Conservation (phyloP, 2,888 invertebrate species). For the Melanotus villosus region DNA sequence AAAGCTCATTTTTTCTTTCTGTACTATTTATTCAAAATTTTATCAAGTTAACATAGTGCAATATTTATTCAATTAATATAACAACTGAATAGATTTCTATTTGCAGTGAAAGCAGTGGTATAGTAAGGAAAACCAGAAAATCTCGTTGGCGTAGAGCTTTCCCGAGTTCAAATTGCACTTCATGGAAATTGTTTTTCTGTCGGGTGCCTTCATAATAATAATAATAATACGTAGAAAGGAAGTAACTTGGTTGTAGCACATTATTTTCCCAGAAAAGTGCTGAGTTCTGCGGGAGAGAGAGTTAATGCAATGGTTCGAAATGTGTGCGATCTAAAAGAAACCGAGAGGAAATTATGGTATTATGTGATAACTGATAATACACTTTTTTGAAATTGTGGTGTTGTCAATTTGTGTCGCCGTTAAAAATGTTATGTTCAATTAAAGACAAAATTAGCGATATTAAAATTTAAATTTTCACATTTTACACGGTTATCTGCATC, state of each 20-base stretch:
- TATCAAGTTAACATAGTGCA: too few relatives aligned
- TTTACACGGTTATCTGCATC: slow-evolving; percentile 42
- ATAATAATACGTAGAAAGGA: too few relatives aligned
- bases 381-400: slow-evolving; percentile 13
- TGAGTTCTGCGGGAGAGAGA: background rate
- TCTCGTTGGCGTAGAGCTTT: too few relatives aligned
- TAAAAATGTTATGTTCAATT: slow-evolving; percentile 38
- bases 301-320: background rate
- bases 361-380: slow-evolving; percentile 16
- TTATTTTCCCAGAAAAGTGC: background rate
- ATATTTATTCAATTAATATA: too few relatives aligned
- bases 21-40: too few relatives aligned
- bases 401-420: slow-evolving; percentile 31
- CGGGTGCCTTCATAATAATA: too few relatives aligned
- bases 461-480: slow-evolving; percentile 45
- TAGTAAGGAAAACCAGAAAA: too few relatives aligned
- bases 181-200: too few relatives aligned
- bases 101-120: too few relatives aligned
- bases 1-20: too few relatives aligned
- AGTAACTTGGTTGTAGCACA: background rate
- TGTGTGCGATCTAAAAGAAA: slow-evolving; percentile 17
- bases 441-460: slow-evolving; percentile 39
- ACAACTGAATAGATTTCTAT: too few relatives aligned
- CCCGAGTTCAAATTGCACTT: too few relatives aligned
- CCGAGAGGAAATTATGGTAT: background rate